phyloP scores from a whole-genome alignment of 2,113 vertebrate genomes.

The Xenus cinereus region DNA sequence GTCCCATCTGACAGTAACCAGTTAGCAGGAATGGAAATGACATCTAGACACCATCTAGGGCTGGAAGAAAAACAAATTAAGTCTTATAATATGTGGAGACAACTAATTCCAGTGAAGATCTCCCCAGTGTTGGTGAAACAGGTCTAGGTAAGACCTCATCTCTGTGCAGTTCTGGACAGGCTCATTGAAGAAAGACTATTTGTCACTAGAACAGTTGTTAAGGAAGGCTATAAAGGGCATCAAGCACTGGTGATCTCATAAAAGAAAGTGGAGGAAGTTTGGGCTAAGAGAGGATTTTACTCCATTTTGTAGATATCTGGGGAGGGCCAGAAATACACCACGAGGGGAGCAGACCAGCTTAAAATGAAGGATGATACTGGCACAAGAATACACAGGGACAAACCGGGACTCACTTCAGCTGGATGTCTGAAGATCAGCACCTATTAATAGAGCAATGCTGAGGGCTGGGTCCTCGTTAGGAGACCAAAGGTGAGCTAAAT shows the following conservation, averaged over 20 bases:
- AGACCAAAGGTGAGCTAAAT: not conserved
- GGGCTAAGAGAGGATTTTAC: not conserved
- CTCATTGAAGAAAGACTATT: not conserved
- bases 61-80: not conserved
- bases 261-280: not conserved
- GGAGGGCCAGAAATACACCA: not conserved
- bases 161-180: not conserved
- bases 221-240: not conserved
- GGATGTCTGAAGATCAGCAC: not conserved
- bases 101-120: not conserved
- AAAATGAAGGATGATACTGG: not conserved
- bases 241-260: not conserved
- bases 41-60: not conserved
- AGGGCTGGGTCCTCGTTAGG: not conserved
- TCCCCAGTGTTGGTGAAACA: not conserved
- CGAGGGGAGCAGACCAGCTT: not conserved
- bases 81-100: not conserved
- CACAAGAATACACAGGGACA: not conserved
- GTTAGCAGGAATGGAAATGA: not conserved
- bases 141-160: not conserved
- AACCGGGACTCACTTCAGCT: not conserved
- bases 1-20: not conserved
- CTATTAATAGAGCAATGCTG: not conserved
- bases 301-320: not conserved
- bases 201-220: not conserved